Evolutionary conservation across 1,140 invertebrate species (phyloP).

Genomic region (Hesperophylax magnus): DNA sequence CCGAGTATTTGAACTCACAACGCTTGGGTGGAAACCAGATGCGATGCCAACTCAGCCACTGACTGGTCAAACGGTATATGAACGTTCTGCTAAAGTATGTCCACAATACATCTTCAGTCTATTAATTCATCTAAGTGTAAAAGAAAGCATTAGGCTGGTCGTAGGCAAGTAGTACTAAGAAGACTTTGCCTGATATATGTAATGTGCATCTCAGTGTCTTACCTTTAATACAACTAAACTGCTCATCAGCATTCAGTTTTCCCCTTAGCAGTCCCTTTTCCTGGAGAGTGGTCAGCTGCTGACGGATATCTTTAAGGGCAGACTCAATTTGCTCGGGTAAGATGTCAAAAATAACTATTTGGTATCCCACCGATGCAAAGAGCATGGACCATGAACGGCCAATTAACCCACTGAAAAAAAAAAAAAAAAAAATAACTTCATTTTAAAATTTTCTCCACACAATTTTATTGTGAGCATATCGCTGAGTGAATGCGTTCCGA

Average conservation of each 20-base stretch:
- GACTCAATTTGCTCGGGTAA: conserved; percentile 80
- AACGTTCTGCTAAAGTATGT: no score
- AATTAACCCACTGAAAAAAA: conserved; percentile 85
- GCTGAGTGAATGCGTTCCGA: background rate
- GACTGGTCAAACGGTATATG: no score
- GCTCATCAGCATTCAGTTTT: conserved; percentile 78
- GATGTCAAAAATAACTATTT: conserved; percentile 89
- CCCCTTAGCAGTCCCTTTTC: conserved; percentile 82
- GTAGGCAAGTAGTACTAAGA: no score
- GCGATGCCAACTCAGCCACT: no score
- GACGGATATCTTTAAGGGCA: conserved; percentile 81
- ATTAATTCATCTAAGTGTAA: no score
- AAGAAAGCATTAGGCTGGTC: no score
- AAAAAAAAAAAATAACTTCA: background rate
- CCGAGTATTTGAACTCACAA: no score
- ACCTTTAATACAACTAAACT: conserved; percentile 87
- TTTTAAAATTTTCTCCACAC: background rate
- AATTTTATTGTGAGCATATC: background rate
- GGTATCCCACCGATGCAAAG: conserved; percentile 92
- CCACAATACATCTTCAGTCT: no score
- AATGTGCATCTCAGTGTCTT: conserved; percentile 36
- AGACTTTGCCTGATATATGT: no score
- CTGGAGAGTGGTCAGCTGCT: conserved; percentile 82
- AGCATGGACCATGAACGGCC: conserved; percentile 96
- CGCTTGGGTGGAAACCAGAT: no score